phyloP scores from a whole-genome alignment of 2,888 invertebrate genomes.

The Rugalucina vietnamica region DNA sequence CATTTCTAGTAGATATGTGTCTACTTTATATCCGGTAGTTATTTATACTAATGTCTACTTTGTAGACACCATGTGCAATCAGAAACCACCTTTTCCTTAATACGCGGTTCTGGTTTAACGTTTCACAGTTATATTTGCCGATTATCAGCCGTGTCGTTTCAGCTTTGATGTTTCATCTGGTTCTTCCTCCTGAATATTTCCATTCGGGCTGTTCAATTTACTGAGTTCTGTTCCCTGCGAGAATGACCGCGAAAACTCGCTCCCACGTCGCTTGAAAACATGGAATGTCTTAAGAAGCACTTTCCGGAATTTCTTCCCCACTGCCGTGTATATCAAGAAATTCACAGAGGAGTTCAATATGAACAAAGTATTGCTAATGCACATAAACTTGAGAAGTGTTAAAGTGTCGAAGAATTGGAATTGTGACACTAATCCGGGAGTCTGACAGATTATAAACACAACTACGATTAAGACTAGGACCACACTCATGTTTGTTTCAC shows the following conservation, averaged over 20 bases:
- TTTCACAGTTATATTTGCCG: too few species aligned
- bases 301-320: constrained; percentile 78
- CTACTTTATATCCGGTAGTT: too few species aligned
- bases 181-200: constrained; percentile 32
- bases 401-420: constrained; percentile 71
- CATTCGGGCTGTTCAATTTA: constrained; percentile 38
- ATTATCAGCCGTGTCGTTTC: background rate
- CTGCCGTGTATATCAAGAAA: constrained; percentile 81
- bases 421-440: constrained; percentile 78
- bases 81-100: too few species aligned
- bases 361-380: constrained; percentile 78
- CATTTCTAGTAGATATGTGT: too few species aligned
- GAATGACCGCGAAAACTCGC: constrained; percentile 46
- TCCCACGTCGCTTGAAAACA: constrained; percentile 55
- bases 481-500: constrained; percentile 79
- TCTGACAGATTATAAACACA: constrained; percentile 82
- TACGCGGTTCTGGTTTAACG: too few species aligned
- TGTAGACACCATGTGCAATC: too few species aligned
- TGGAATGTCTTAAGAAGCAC: constrained; percentile 74
- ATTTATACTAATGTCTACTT: too few species aligned
- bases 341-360: constrained; percentile 81
- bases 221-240: constrained; percentile 52
- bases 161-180: constrained; percentile 38
- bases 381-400: constrained; percentile 75
- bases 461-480: constrained; percentile 80